Percentiles rank a stretch among this genome's conserved stretches.
Evolutionary conservation across 2,113 vertebrate genomes (phyloP).

Genomic region (Camelus bactrianus): DNA sequence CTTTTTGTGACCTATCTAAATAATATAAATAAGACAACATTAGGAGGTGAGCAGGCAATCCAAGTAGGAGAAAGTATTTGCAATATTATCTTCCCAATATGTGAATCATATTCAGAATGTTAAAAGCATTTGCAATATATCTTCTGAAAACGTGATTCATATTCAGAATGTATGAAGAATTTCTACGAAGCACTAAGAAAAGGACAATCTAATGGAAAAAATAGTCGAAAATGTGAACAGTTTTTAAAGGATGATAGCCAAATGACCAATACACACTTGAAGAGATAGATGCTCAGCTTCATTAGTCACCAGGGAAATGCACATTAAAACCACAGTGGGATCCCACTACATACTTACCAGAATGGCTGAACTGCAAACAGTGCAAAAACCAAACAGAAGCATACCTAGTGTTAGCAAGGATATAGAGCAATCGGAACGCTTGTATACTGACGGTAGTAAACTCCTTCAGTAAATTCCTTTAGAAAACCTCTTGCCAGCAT

Average conservation of each 20-base stretch:
- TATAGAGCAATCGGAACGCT: background rate
- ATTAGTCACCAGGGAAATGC: background rate
- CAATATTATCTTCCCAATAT: background rate
- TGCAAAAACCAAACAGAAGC: background rate
- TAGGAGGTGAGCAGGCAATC: background rate
- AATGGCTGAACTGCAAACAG: background rate
- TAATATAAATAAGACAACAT: background rate
- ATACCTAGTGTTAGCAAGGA: background rate
- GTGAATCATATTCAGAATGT: background rate
- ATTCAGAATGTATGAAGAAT: background rate
- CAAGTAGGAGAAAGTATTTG: background rate
- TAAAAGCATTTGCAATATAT: background rate
- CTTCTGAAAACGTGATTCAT: background rate
- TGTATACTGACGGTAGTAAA: background rate
- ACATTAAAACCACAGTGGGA: background rate
- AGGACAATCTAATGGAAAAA: background rate
- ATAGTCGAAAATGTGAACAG: background rate
- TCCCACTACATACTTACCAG: background rate
- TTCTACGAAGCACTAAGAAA: background rate
- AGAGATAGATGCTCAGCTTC: background rate
- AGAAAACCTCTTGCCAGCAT: background rate
- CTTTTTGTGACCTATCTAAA: background rate
- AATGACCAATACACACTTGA: background rate
- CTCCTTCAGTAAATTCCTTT: background rate
- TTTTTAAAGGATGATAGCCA: background rate